Evolutionary conservation across 1,140 invertebrate species (phyloP), one percentile per base, ranked within the genome.

Genomic region (Fopius arisanus): DNA sequence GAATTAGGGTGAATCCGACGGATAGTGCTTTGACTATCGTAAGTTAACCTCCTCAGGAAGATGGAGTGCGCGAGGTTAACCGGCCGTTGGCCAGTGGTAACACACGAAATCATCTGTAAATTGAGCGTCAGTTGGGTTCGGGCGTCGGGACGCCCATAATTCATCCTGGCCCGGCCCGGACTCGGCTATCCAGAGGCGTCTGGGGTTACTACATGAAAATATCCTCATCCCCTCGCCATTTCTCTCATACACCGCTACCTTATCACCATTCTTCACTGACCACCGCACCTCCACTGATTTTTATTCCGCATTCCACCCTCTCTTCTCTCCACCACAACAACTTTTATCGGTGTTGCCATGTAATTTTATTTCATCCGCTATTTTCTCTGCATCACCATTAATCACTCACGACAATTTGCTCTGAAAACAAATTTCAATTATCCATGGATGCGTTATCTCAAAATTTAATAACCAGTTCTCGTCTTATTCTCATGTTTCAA

Each of bases 51-150:
- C 51, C 48, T 6, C 7, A 69, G 77, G 85, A 90, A 90, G 89
- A 90, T 89, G 88, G 88, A 90, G 88, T 88, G 88, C 83, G 67
- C 73, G 83, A 87, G 83, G 85, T 86, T 86, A 87, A 86, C 84
- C 86, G 82, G 81, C 74, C 84, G 80, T 81, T 84, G 85, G 84
- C 82, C 83, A 81, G 83, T 80, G 87, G 88, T 88, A 88, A 88
- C 88, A 88, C 87, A 86, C 85, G 84, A 87, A 89, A 90, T 89
- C 87, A 88, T 90, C 88, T 89, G 89, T 88, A 89, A 90, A 90
- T 89, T 88, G 88, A 89, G 88, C 87, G 84, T 83, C 83, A 84
- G 83, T 81, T 80, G 80, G 84, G 82, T 72, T n/a, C n/a, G n/a
- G 81, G 82, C 81, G 83, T 82, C 81, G 80, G 81, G 80, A 85